Evolutionary conservation across 2,797 vertebrate genomes (phyloP).

Genomic region (Sylvia borin): DNA sequence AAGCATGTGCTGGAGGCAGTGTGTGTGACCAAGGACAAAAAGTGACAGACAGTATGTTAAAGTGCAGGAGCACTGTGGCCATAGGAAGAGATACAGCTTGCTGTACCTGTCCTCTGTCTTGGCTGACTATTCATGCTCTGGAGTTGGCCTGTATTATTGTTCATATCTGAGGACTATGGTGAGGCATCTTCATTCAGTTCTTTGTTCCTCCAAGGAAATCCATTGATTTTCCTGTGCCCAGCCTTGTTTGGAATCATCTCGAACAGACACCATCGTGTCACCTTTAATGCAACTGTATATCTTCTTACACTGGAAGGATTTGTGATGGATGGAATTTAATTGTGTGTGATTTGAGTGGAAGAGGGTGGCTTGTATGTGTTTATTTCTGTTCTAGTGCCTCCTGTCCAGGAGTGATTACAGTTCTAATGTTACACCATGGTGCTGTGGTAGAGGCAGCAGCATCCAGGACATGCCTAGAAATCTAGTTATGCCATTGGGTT

Average conservation of each 20-base stretch:
- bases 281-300: background rate
- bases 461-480: slow-evolving; percentile 9
- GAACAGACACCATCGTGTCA: background rate
- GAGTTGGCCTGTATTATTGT: background rate
- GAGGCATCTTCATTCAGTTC: background rate
- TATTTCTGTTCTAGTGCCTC: background rate
- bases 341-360: background rate
- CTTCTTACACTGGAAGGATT: background rate
- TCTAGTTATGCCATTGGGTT: background rate
- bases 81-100: background rate
- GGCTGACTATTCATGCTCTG: background rate
- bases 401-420: background rate
- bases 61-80: background rate
- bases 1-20: background rate
- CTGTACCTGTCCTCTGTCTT: background rate
- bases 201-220: background rate
- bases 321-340: background rate
- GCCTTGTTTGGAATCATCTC: background rate
- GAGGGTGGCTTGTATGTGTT: slow-evolving; percentile 14
- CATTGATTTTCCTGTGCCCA: background rate
- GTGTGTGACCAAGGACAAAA: background rate
- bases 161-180: background rate
- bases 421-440: background rate
- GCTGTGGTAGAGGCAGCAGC: slow-evolving; percentile 20
- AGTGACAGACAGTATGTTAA: background rate